phyloP scores from a whole-genome alignment of 2,113 vertebrate species.

The Xiphias gladius region DNA sequence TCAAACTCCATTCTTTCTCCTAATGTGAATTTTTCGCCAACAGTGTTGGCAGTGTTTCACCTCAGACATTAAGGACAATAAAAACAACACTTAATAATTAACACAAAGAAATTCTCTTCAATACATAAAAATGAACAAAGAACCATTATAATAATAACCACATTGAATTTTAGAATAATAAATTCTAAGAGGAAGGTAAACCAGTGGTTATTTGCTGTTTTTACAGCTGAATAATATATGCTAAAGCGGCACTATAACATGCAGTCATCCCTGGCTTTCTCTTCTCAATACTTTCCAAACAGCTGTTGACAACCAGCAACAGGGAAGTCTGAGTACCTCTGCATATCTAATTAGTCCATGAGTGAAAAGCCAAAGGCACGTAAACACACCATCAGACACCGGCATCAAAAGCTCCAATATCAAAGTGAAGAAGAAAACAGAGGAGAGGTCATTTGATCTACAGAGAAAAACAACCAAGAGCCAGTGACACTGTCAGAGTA shows the following conservation, averaged over 20 bases:
- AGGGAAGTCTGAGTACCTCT: conserved; percentile 31
- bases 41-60: not conserved
- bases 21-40: conserved; percentile 31
- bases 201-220: conserved; percentile 8
- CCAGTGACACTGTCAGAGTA: conserved; percentile 46
- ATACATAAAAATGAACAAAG: not conserved
- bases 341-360: conserved; percentile 50
- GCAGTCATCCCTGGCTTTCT: not conserved
- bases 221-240: conserved; percentile 30
- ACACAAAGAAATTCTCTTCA: not conserved
- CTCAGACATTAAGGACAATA: conserved; percentile 13
- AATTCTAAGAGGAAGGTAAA: conserved; percentile 1
- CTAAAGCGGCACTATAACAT: conserved; percentile 6
- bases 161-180: not conserved
- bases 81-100: conserved; percentile 4
- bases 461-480: conserved; percentile 31
- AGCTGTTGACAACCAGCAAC: conserved; percentile 43
- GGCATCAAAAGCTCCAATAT: conserved; percentile 53
- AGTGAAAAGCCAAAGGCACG: conserved; percentile 46
- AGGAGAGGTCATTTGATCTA: conserved; percentile 50
- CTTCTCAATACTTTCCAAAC: conserved; percentile 17
- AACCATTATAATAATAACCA: not conserved
- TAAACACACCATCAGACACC: conserved; percentile 44
- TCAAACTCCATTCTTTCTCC: conserved; percentile 23
- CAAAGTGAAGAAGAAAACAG: conserved; percentile 55